phyloP scores from a whole-genome alignment of 2,888 invertebrate genomes.

The Ernsta delagoae region DNA sequence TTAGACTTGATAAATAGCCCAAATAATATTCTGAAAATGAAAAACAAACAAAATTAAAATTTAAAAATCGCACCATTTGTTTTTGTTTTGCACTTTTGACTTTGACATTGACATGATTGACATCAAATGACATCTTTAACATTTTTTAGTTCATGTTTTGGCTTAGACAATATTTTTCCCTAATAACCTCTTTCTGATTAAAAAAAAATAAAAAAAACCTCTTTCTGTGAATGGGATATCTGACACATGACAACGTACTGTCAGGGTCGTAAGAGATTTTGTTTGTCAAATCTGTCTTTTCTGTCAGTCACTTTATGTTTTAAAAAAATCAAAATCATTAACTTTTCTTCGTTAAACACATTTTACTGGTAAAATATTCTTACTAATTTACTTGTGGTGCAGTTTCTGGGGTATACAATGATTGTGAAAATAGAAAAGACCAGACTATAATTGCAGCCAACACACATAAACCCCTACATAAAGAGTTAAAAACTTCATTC shows the following conservation, averaged over 20 bases:
- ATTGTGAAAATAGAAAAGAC: not conserved
- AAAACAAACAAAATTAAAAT: conserved; percentile 17
- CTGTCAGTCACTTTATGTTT: too few species aligned
- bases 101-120: conserved; percentile 7
- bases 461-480: not conserved
- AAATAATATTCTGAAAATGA: not conserved
- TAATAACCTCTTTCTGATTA: too few species aligned
- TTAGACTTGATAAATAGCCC: not conserved
- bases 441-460: not conserved
- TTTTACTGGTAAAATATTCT: not conserved
- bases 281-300: too few species aligned
- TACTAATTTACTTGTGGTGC: not conserved
- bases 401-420: not conserved
- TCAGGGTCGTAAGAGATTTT: too few species aligned
- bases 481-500: not conserved
- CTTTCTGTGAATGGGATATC: too few species aligned
- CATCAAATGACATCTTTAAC: too few species aligned
- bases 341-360: too few species aligned
- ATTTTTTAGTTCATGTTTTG: too few species aligned
- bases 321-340: too few species aligned
- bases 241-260: too few species aligned
- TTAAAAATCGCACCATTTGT: conserved; percentile 29
- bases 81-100: not conserved
- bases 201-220: too few species aligned
- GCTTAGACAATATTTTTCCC: too few species aligned